Conservation (phyloP, 37 sponge, comb jelly and placozoan genomes). For the Halichondria panicea region DNA sequence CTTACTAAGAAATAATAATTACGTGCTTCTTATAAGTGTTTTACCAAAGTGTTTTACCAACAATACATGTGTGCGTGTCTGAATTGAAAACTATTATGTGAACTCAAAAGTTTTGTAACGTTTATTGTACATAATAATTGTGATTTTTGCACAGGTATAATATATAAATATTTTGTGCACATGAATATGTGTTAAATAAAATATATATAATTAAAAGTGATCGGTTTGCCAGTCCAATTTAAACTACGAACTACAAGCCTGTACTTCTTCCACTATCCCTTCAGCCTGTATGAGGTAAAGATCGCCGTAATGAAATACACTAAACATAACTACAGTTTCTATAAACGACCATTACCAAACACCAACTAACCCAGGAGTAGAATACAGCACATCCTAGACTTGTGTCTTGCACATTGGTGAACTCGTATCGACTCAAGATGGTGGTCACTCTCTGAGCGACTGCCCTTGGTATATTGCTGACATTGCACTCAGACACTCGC, state of each 20-base stretch:
- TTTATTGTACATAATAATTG: background rate
- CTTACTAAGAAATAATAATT: background rate
- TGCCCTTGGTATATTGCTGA: no score
- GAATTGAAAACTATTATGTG: background rate
- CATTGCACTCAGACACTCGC: constrained; percentile 2
- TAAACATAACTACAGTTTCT: no score
- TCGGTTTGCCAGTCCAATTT: background rate
- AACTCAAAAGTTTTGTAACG: background rate
- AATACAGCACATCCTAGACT: constrained; percentile 17
- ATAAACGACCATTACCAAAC: no score
- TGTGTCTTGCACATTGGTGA: constrained; percentile 8
- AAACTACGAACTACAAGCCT: background rate
- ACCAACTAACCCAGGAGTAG: constrained; percentile 10
- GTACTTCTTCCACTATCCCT: background rate
- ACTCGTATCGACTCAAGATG: background rate
- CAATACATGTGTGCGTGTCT: constrained; percentile 18
- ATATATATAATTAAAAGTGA: background rate
- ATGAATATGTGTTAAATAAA: background rate
- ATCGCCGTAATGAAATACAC: background rate
- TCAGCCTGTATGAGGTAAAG: background rate
- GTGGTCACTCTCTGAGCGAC: background rate
- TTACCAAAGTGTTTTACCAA: background rate
- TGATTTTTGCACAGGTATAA: background rate
- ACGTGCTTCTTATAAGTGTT: no score
- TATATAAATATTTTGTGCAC: background rate